These are phyloP conservation scores for Ephialtes manifestator DNA, from an alignment of 2,888 invertebrate genomes.

Conservation along the genomic window DNA sequence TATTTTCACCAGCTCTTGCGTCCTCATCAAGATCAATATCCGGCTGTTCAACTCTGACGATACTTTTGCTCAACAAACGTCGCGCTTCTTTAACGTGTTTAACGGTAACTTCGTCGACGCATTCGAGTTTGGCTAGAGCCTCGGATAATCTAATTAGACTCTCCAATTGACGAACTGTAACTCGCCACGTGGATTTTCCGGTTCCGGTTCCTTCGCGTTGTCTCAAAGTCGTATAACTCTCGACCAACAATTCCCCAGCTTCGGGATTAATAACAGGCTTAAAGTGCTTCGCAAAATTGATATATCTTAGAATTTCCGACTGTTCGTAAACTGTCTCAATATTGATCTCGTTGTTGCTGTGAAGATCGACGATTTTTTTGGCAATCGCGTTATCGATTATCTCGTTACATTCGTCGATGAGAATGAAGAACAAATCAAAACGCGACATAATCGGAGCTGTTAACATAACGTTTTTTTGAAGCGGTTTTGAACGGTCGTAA, in stretches of 20 bases:
- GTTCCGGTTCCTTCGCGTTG: constrained; percentile 92
- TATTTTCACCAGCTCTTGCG: constrained; percentile 84
- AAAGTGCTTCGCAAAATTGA: constrained; percentile 98
- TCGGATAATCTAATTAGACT: constrained; percentile 98
- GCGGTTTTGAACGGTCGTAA: constrained; percentile 96
- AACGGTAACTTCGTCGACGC: constrained; percentile 94
- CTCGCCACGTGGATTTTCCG: constrained; percentile 95
- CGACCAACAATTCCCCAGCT: constrained; percentile 94
- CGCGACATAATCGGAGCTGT: constrained; percentile 99
- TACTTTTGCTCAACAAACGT: constrained; percentile 97
- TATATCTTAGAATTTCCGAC: constrained; percentile 97
- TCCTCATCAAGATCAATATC: constrained; percentile 97
- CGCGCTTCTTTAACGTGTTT: constrained; percentile 97
- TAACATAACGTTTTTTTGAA: constrained; percentile 97
- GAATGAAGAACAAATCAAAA: constrained; percentile 99
- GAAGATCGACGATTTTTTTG: constrained; percentile 97
- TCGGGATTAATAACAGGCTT: constrained; percentile 95
- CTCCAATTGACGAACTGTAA: constrained; percentile 98
- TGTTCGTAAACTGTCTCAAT: constrained; percentile 94
- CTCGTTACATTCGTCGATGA: constrained; percentile 98
- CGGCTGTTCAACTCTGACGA: constrained; percentile 98
- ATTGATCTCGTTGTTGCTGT: constrained; percentile 93
- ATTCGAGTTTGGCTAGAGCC: constrained; percentile 98
- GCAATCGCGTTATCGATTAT: constrained; percentile 99
- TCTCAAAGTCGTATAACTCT: constrained; percentile 95